phyloP scores from a whole-genome alignment of 2,888 invertebrate genomes.

The Neoitamus cyanurus region DNA sequence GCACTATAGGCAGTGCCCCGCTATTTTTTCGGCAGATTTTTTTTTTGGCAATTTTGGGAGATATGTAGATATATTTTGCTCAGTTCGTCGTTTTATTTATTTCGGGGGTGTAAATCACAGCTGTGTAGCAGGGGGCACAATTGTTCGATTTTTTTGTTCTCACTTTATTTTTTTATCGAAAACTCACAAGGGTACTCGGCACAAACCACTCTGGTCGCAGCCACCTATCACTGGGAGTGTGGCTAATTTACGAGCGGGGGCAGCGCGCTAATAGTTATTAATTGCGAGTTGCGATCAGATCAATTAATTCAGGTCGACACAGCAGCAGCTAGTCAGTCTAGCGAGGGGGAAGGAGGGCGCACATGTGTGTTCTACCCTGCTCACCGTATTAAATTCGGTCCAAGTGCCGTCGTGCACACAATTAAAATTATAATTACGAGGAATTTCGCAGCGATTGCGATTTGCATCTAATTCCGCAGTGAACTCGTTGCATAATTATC shows the following conservation, averaged over 20 bases:
- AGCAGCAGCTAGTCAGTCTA: not conserved
- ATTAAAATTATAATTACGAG: slow-evolving; percentile 11
- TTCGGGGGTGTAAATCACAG: not conserved
- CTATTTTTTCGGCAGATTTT: not conserved
- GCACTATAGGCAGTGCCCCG: not conserved
- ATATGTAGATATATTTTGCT: not conserved
- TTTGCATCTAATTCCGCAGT: slow-evolving; percentile 26
- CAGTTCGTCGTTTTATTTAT: not conserved
- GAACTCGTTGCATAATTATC: slow-evolving; percentile 23
- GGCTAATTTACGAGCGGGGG: slow-evolving; percentile 8
- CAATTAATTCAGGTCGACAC: slow-evolving; percentile 22
- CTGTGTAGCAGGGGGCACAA: too few relatives aligned
- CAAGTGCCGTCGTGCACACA: not conserved
- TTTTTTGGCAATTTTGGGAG: not conserved
- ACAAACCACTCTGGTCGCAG: not conserved
- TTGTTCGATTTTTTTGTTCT: not conserved
- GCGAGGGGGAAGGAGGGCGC: not conserved
- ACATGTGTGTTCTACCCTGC: not conserved
- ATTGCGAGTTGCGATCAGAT: slow-evolving; percentile 6
- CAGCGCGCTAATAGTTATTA: slow-evolving; percentile 15
- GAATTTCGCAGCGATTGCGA: not conserved
- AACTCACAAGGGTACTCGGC: not conserved
- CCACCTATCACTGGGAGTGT: not conserved
- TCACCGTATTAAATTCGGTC: not conserved
- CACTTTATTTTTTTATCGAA: not conserved